These are phyloP conservation scores for Pseudanteris insignis DNA, from an alignment of 2,888 invertebrate genomes.

Conservation along the genomic window DNA sequence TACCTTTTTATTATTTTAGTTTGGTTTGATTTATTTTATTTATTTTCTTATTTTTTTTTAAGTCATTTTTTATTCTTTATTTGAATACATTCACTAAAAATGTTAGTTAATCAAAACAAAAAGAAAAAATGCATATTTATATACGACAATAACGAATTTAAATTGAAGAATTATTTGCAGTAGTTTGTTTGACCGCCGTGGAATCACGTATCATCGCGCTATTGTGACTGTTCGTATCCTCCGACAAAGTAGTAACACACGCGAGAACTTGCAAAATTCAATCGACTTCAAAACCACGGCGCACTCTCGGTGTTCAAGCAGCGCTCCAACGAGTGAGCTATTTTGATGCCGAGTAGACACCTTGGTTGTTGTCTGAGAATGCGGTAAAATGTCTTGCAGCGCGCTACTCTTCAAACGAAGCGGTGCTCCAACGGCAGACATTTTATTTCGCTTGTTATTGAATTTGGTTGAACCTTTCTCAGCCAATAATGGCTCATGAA, in stretches of 20 bases:
- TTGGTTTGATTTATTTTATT: too few species aligned
- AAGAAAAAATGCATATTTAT: too few species aligned
- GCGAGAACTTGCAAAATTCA: conserved; percentile 35
- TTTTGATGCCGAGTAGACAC: conserved; percentile 41
- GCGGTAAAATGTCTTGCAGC: conserved; percentile 38
- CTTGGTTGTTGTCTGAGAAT: conserved; percentile 43
- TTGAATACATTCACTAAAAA: too few species aligned
- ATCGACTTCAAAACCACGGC: conserved; percentile 36
- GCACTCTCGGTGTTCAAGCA: conserved; percentile 19
- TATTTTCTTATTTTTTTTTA: too few species aligned
- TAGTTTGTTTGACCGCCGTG: not conserved
- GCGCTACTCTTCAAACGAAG: conserved; percentile 29
- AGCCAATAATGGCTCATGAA: too few species aligned
- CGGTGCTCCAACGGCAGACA: conserved; percentile 18
- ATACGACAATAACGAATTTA: too few species aligned
- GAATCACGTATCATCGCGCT: conserved; percentile 11
- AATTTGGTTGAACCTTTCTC: conserved; percentile 17
- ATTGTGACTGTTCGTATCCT: conserved; percentile 15
- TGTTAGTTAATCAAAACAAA: too few species aligned
- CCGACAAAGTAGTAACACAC: conserved; percentile 32
- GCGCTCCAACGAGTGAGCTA: conserved; percentile 31
- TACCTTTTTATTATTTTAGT: too few species aligned
- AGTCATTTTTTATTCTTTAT: too few species aligned
- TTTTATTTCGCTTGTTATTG: conserved; percentile 34
- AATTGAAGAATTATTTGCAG: not conserved